These are phyloP conservation scores for Dolichotis patagonum DNA, from an alignment of 2,113 vertebrate genomes.

Conservation along the genomic window DNA sequence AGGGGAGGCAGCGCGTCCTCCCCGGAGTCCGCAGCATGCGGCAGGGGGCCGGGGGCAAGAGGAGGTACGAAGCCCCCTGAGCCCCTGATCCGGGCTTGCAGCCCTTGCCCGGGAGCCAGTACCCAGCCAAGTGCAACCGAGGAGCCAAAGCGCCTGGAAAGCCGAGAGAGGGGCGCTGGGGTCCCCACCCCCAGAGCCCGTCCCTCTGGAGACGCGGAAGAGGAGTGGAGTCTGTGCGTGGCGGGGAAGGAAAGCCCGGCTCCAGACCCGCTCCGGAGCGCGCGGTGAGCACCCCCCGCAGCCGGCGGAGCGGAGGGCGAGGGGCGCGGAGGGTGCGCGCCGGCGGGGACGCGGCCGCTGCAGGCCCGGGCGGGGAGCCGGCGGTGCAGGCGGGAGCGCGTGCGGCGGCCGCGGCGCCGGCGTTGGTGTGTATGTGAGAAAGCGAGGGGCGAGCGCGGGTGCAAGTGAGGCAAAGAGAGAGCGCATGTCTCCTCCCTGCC, in stretches of 20 bases:
- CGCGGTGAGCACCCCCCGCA: not conserved
- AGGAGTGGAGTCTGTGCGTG: not conserved
- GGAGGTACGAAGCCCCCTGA: conserved; percentile 53
- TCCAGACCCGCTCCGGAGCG: not conserved
- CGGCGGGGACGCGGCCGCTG: not conserved
- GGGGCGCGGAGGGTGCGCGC: not conserved
- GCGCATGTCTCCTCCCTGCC: conserved; percentile 93
- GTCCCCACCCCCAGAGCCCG: not conserved
- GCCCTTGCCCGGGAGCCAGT: not conserved
- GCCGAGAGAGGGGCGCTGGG: not conserved
- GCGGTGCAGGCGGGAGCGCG: conserved; percentile 6
- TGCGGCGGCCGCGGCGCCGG: not conserved
- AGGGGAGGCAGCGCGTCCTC: conserved; percentile 42
- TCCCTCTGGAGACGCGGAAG: not conserved
- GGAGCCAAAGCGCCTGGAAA: not conserved
- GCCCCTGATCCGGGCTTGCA: conserved; percentile 47
- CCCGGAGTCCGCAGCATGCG: conserved; percentile 63
- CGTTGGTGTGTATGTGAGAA: conserved; percentile 53
- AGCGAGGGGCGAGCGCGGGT: conserved; percentile 60
- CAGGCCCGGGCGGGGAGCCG: not conserved
- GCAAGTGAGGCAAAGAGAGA: conserved; percentile 80
- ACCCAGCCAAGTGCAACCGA: not conserved
- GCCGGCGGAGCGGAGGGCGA: not conserved
- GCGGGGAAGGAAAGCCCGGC: not conserved
- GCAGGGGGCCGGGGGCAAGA: conserved; percentile 61